Evolutionary conservation across 1,140 invertebrate genomes (phyloP).

Genomic region (Drosophila lacteicornis): DNA sequence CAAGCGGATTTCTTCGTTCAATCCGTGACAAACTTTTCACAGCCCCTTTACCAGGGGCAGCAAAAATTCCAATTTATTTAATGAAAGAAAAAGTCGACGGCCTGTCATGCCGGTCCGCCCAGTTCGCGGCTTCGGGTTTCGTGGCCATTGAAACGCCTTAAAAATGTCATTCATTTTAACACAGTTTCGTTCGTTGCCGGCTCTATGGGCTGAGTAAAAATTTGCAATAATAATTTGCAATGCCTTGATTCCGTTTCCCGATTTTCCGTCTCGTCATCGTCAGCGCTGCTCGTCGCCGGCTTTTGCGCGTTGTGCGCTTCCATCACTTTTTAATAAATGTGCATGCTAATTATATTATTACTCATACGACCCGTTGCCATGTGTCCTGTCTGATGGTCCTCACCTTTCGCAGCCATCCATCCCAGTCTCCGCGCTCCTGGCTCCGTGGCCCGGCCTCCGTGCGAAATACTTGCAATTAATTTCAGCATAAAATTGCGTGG

Average conservation of each 20-base stretch:
- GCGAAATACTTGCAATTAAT: slow-evolving; percentile 79
- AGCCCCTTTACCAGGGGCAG: slow-evolving; percentile 13
- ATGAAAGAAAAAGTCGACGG: slow-evolving; percentile 52
- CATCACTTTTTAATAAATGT: slow-evolving; percentile 82
- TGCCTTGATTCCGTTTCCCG: slow-evolving; percentile 64
- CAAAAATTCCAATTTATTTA: slow-evolving; percentile 64
- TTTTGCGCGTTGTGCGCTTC: slow-evolving; percentile 64
- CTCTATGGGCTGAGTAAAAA: slow-evolving; percentile 23
- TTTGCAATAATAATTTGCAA: slow-evolving; percentile 71
- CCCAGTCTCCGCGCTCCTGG: not conserved
- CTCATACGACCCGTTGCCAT: slow-evolving; percentile 68
- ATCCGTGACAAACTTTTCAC: slow-evolving; percentile 13
- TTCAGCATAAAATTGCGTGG: slow-evolving; percentile 79
- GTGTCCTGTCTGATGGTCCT: slow-evolving; percentile 20
- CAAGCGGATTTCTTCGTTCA: slow-evolving; percentile 19
- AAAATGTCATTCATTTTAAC: slow-evolving; percentile 71
- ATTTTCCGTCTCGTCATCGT: slow-evolving; percentile 29
- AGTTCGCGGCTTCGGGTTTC: not conserved
- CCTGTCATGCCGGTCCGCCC: slow-evolving; percentile 2
- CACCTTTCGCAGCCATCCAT: not conserved
- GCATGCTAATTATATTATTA: slow-evolving; percentile 83
- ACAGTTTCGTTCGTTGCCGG: slow-evolving; percentile 10
- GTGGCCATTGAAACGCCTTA: slow-evolving; percentile 63
- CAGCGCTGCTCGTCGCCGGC: slow-evolving; percentile 21
- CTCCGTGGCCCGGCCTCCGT: slow-evolving; percentile 18